These are phyloP conservation scores for Cabera pusaria DNA, from an alignment of 2,888 invertebrate species.

Conservation along the genomic window DNA sequence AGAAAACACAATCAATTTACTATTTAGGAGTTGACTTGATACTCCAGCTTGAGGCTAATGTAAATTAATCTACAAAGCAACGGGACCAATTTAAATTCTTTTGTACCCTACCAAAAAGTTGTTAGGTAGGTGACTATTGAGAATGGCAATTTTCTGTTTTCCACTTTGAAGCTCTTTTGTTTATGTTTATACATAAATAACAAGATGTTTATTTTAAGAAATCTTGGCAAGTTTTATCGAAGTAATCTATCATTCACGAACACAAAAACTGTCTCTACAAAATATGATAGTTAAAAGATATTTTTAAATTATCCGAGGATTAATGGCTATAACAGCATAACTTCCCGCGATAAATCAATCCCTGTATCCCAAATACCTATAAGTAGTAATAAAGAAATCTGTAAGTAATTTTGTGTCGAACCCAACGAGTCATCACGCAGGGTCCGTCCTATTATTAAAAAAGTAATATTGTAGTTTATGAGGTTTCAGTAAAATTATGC, in stretches of 20 bases:
- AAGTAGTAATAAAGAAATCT: no score
- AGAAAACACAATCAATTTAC: constrained; percentile 2
- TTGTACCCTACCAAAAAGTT: constrained; percentile 12
- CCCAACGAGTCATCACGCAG: constrained; percentile 32
- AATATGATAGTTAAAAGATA: constrained; percentile 4
- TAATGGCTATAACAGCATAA: constrained; percentile 34
- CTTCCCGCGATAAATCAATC: constrained; percentile 41
- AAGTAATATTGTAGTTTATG: no score
- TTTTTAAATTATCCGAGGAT: constrained; percentile 32
- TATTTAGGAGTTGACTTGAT: background rate
- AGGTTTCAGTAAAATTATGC: no score
- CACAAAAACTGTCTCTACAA: constrained; percentile 7
- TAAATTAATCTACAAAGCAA: constrained; percentile 12
- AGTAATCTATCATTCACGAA: constrained; percentile 13
- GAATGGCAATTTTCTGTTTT: constrained; percentile 9
- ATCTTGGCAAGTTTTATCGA: background rate
- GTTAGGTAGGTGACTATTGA: constrained; percentile 5
- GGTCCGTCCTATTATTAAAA: no score
- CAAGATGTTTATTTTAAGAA: constrained; percentile 6
- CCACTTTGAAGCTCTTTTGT: constrained; percentile 8
- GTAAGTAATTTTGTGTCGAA: constrained; percentile 25
- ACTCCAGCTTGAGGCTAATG: constrained; percentile 2
- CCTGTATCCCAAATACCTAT: constrained; percentile 22
- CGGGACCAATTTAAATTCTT: constrained; percentile 18
- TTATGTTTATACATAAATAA: constrained; percentile 8